Conservation (phyloP, 2,888 invertebrate genomes). For the Drosophila heteroneura region DNA sequence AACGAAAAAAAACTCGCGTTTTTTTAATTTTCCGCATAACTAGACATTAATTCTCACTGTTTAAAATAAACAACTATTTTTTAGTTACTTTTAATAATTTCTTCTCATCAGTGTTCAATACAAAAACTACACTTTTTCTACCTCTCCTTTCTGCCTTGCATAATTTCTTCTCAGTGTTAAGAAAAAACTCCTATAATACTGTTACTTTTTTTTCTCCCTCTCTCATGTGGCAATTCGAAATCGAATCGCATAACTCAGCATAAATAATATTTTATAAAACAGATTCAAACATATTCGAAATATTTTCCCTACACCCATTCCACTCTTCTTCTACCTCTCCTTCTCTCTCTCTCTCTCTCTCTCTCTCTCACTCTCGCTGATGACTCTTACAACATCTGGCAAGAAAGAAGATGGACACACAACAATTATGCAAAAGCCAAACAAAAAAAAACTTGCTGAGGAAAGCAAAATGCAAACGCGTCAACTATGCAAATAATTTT, state of each 20-base stretch:
- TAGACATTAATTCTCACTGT: not conserved
- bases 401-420: constrained; percentile 57
- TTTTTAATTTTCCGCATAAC: not conserved
- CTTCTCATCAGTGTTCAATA: not conserved
- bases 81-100: not conserved
- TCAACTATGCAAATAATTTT: constrained; percentile 62
- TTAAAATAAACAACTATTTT: not conserved
- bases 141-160: not conserved
- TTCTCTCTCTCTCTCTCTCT: not conserved
- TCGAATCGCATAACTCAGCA: not conserved
- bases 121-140: not conserved
- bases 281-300: constrained; percentile 12
- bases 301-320: not conserved
- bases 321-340: not conserved
- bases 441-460: constrained; percentile 46
- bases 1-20: not conserved
- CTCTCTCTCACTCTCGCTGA: not conserved
- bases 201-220: not conserved
- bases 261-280: constrained; percentile 45
- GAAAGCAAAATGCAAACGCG: constrained; percentile 71
- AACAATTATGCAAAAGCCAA: constrained; percentile 65
- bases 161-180: not conserved
- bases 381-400: constrained; percentile 54
- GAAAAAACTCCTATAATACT: not conserved
- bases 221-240: not conserved